Evolutionary conservation across 64 coral and sea anemone species (phyloP).

Genomic region (Dendrophyllia cribrosa): DNA sequence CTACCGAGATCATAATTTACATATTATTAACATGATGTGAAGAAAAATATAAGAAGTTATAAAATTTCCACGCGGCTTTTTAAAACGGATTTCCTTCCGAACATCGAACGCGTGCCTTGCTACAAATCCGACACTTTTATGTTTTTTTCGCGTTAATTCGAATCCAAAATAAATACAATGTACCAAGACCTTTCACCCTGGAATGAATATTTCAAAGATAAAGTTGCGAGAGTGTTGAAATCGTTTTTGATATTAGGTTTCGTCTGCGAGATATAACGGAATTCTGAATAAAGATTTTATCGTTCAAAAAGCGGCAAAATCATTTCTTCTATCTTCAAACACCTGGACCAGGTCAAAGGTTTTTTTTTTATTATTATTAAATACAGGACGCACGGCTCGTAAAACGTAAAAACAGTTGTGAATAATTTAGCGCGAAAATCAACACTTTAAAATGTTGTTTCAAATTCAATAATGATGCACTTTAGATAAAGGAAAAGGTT

Average conservation of each 20-base stretch:
- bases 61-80: not conserved
- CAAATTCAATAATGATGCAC: conserved; percentile 19
- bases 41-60: not conserved
- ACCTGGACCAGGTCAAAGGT: too few species aligned
- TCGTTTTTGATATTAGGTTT: not conserved
- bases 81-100: not conserved
- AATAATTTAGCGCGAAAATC: not conserved
- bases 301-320: not conserved
- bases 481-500: not conserved
- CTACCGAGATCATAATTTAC: not conserved
- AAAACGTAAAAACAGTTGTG: conserved; percentile 9
- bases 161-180: too few species aligned
- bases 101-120: not conserved
- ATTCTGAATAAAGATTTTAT: conserved; percentile 12
- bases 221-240: not conserved
- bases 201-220: not conserved
- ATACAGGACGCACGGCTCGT: too few species aligned
- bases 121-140: too few species aligned
- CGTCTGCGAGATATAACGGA: not conserved
- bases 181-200: too few species aligned
- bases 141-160: too few species aligned
- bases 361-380: too few species aligned
- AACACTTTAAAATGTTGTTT: not conserved
- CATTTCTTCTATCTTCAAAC: not conserved
- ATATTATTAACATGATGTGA: not conserved